Base-by-base conservation (phyloP, 2,113 vertebrate genomes). In the Himantopus leucocephalus region DNA sequence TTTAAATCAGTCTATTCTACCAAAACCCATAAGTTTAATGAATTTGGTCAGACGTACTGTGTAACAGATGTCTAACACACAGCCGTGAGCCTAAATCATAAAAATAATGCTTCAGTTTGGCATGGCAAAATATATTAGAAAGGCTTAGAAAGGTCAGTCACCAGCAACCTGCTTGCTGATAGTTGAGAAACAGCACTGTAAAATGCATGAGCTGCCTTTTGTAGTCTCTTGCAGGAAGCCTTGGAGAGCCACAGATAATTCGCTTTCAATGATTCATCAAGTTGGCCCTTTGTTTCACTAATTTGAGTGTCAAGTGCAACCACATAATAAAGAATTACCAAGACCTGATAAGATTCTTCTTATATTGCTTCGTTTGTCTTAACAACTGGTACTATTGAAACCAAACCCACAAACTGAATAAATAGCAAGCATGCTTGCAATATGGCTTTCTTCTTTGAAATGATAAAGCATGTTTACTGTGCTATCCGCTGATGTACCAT, bases 271-370 rank as follows among this genome's bases (percentile, higher is more conserved):
- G 97, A 98, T 97, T 98, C 95, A 97, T 98, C 97, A 98, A 94
- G 85, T 74, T 98, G 96, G 94, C 85, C 95, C 97, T 98, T 98
- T 98, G 97, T 98, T 97, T 97, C 97, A 92, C 97, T 98, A 98
- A 98, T 98, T 95, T 96, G 95, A 98, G 96, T 96, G 97, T 98
- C 98, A 98, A 98, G 96, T 97, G 94, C 97, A 96, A 94, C 92
- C 80, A 91, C 92, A 56, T 90, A 92, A 97, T 97, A 98, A 98
- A 97, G 97, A 98, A 98, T 97, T 95, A 94, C 94, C 96, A 91
- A 92, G 92, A 90, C 91, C 82, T 21, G 92, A 93, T 98, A 97
- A 97, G 96, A 96, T 96, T 97, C 91, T 97, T 94, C 74, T 94
- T 89, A 27, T 71, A 90, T 84, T 95, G 94, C 93, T 94, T 82